Evolutionary conservation across 2,888 invertebrate species (phyloP), one percentile per base, ranked within the genome.

Genomic region (Lagria hirta): DNA sequence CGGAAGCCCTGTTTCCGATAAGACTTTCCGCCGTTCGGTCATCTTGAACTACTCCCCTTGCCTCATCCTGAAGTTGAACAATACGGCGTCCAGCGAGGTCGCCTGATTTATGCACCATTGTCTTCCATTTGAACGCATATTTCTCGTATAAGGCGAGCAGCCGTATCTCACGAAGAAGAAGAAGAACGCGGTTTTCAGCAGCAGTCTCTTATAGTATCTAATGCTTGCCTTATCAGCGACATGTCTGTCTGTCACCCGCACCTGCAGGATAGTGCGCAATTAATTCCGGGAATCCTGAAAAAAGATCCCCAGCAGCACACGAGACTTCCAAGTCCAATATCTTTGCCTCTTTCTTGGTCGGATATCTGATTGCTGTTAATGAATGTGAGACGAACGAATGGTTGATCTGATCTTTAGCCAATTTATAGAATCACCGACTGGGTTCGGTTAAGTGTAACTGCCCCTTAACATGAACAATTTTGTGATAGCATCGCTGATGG

Each of bases 51-150:
- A 20, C 15, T 5, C 20, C 7, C 14, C 37, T 20, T 12, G 5
- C n/a, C 24, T 28, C 41, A 28, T 33, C 42, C 28, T 8, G 22
- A 13, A n/a, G 21, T 15, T 20, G 43, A 43, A 43, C 43, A 43
- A 43, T 43, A 36, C 30, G 35, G 33, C 41, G 36, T 35, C 42
- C 42, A 29, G 11, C 42, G 34, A 24, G 43, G 22, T 26, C 41
- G 33, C 27, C 64, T 68, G 71, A 73, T 73, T 73, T 73, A 73
- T 72, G 62, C 66, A 61, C 72, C 68, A 73, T 73, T 73, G 73
- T 73, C 71, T 72, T 71, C 69, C 70, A 71, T 70, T 69, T 66
- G 66, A 69, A 62, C 69, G 69, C 69, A 71, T 71, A 70, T 71
- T 69, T 69, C 68, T 68, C 65, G 61, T 60, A 57, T 61, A 61